Conservation (phyloP, 1,140 invertebrate genomes). For the Nephila pilipes region DNA sequence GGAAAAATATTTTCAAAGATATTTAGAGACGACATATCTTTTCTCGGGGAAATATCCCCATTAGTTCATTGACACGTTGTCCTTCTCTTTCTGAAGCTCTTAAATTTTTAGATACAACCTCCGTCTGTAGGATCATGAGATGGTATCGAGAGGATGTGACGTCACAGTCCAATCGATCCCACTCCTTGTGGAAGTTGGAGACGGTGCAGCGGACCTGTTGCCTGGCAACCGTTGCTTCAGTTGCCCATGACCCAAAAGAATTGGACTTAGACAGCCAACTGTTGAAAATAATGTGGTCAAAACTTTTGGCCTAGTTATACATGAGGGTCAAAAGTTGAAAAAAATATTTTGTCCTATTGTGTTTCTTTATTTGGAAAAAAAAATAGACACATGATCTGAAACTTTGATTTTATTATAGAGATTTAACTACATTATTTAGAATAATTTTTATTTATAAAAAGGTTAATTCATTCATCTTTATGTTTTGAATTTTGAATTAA, state of each 20-base stretch:
- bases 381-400: too few relatives aligned
- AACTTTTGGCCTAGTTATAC: conserved; percentile 46
- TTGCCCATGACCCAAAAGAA: conserved; percentile 65
- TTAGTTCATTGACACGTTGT: conserved; percentile 64
- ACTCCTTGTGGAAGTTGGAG: conserved; percentile 14
- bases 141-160: conserved; percentile 55
- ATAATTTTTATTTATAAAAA: too few relatives aligned
- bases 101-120: conserved; percentile 17
- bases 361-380: not conserved
- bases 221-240: conserved; percentile 65
- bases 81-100: not conserved
- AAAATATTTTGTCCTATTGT: not conserved
- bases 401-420: too few relatives aligned
- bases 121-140: conserved; percentile 22
- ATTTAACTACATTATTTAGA: too few relatives aligned
- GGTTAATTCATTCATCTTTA: too few relatives aligned
- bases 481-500: too few relatives aligned
- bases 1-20: conserved; percentile 13
- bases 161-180: conserved; percentile 64
- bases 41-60: conserved; percentile 41
- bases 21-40: not conserved
- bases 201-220: conserved; percentile 60
- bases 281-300: conserved; percentile 63
- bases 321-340: not conserved
- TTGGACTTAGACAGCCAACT: conserved; percentile 55